phyloP scores from a whole-genome alignment of 2,113 vertebrate species.

The Indicator maculatus region DNA sequence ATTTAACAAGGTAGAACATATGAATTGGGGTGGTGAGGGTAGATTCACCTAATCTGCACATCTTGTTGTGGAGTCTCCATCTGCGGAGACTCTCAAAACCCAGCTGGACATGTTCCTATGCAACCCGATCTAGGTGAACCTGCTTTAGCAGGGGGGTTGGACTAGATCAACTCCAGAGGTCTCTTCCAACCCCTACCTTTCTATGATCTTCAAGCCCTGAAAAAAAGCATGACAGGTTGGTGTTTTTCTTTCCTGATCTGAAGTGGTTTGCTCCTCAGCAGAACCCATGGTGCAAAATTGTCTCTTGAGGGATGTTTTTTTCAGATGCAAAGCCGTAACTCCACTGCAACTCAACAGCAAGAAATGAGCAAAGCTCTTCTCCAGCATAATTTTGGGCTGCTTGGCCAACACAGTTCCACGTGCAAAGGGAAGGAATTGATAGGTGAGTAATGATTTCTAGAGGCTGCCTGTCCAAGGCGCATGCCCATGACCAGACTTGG shows the following conservation, averaged over 20 bases:
- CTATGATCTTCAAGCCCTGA: neutral
- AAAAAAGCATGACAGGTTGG: neutral
- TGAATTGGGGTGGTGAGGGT: neutral
- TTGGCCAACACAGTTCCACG: neutral
- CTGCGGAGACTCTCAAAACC: too few species aligned
- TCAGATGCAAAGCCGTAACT: neutral
- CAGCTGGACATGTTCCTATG: too few species aligned
- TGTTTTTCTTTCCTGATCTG: neutral
- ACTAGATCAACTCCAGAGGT: too few species aligned
- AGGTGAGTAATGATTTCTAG: neutral
- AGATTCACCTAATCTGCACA: neutral
- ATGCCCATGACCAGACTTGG: conserved; percentile 19
- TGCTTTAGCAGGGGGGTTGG: too few species aligned
- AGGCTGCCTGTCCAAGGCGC: neutral
- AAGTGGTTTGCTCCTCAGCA: neutral
- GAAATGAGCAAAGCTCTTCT: neutral
- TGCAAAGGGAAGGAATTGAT: conserved; percentile 3
- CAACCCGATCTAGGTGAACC: too few species aligned
- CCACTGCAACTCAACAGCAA: neutral
- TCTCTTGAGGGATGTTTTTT: neutral
- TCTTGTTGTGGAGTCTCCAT: too few species aligned
- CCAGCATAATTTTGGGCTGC: neutral
- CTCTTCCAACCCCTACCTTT: too few species aligned
- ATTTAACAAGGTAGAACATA: neutral
- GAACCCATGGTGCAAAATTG: neutral